phyloP scores from a whole-genome alignment of 2,888 invertebrate species.

The Polyommatus icarus region DNA sequence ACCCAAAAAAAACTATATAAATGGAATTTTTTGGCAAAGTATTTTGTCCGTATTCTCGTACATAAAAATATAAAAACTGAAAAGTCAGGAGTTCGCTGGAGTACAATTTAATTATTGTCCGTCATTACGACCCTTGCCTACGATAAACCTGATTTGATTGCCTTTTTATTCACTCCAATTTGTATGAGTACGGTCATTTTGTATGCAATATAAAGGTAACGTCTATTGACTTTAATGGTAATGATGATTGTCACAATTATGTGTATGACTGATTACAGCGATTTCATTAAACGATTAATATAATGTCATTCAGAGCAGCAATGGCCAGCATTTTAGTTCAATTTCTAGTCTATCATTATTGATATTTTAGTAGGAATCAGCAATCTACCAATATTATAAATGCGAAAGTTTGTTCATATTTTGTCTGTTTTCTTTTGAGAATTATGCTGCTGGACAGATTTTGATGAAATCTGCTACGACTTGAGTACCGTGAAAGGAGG shows the following conservation, averaged over 20 bases:
- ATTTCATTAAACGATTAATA: neutral
- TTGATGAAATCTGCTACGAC: neutral
- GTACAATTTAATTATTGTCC: conserved; percentile 32
- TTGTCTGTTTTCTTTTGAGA: neutral
- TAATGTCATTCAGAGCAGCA: neutral
- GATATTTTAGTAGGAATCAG: neutral
- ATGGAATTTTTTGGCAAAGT: no score
- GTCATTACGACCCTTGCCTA: conserved; percentile 32
- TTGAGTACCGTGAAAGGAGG: neutral
- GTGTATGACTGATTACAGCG: neutral
- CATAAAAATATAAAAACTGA: neutral
- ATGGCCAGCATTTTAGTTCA: neutral
- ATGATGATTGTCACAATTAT: neutral
- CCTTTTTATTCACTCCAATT: conserved; percentile 39
- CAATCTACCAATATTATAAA: neutral
- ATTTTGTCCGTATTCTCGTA: neutral
- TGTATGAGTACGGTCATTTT: conserved; percentile 37
- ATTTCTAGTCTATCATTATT: neutral
- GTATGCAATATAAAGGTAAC: conserved; percentile 33
- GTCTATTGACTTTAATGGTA: conserved; percentile 17
- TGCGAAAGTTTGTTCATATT: neutral
- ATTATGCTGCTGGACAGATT: neutral
- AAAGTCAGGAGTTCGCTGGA: neutral
- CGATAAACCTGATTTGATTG: conserved; percentile 35
- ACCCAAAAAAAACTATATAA: no score